Evolutionary conservation across 2,888 invertebrate genomes (phyloP).

Genomic region (Hirtodrosophila duncani): DNA sequence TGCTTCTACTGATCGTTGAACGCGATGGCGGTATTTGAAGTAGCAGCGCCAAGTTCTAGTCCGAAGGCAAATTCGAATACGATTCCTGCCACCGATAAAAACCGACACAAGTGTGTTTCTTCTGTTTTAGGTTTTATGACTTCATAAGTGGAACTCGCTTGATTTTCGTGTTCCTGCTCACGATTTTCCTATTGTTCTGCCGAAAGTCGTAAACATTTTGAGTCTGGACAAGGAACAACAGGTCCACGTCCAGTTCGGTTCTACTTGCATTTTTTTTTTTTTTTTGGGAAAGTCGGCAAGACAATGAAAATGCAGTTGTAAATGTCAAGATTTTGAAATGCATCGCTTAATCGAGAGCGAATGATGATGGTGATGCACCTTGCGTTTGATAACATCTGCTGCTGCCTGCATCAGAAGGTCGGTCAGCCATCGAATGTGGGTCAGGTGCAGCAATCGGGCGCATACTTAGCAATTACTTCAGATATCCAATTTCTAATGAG

Average conservation of each 20-base stretch:
- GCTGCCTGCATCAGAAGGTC: neutral
- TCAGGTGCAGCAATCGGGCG: slow-evolving; percentile 1
- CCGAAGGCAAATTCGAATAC: too few relatives aligned
- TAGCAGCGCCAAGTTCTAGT: slow-evolving; percentile 16
- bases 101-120: slow-evolving; percentile 39
- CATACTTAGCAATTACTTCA: slow-evolving; percentile 47
- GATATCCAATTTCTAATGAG: slow-evolving; percentile 59
- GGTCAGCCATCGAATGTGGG: slow-evolving; percentile 33
- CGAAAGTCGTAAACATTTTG: slow-evolving; percentile 68
- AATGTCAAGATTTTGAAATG: slow-evolving; percentile 68
- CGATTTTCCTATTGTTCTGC: slow-evolving; percentile 65
- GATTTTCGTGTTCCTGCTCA: slow-evolving; percentile 48
- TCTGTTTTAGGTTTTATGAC: slow-evolving; percentile 54
- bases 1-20: slow-evolving; percentile 36
- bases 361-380: slow-evolving; percentile 26
- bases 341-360: slow-evolving; percentile 54
- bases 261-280: neutral
- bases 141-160: slow-evolving; percentile 69
- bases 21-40: slow-evolving; percentile 32
- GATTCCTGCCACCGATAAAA: slow-evolving; percentile 49
- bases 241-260: slow-evolving; percentile 18
- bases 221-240: slow-evolving; percentile 31
- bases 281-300: slow-evolving; percentile 30
- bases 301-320: slow-evolving; percentile 55
- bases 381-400: slow-evolving; percentile 40